These are phyloP conservation scores for Fragum fragum DNA, from an alignment of 2,888 invertebrate genomes.

Conservation along the genomic window DNA sequence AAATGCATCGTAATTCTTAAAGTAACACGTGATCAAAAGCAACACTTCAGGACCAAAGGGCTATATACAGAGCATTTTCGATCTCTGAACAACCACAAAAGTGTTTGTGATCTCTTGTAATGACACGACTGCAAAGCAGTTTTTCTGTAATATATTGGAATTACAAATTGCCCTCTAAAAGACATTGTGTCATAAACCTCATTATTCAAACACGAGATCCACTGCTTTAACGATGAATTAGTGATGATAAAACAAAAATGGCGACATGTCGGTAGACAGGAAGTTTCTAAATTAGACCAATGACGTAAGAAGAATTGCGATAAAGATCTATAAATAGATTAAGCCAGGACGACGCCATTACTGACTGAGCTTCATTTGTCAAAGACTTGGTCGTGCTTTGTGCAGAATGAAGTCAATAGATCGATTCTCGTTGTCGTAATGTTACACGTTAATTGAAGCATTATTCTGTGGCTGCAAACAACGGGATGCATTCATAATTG, in stretches of 20 bases:
- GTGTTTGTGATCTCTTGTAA: too few relatives aligned
- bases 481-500: too few relatives aligned
- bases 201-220: neutral
- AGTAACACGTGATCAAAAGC: too few relatives aligned
- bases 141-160: neutral
- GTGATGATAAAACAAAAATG: neutral
- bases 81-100: too few relatives aligned
- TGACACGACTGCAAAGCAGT: too few relatives aligned
- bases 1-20: too few relatives aligned
- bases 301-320: conserved; percentile 6
- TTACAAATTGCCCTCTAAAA: neutral
- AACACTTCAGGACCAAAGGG: too few relatives aligned
- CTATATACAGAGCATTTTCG: too few relatives aligned
- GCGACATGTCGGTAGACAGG: neutral
- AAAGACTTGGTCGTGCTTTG: neutral
- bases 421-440: neutral
- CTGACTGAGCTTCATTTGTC: neutral
- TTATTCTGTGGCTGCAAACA: too few relatives aligned
- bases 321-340: conserved; percentile 20
- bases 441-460: neutral
- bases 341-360: neutral
- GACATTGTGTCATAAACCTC: neutral
- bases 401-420: neutral
- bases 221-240: neutral
- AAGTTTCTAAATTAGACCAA: conserved; percentile 5